Base-by-base conservation (phyloP, 2,888 invertebrate species). In the Orthosia gothica region DNA sequence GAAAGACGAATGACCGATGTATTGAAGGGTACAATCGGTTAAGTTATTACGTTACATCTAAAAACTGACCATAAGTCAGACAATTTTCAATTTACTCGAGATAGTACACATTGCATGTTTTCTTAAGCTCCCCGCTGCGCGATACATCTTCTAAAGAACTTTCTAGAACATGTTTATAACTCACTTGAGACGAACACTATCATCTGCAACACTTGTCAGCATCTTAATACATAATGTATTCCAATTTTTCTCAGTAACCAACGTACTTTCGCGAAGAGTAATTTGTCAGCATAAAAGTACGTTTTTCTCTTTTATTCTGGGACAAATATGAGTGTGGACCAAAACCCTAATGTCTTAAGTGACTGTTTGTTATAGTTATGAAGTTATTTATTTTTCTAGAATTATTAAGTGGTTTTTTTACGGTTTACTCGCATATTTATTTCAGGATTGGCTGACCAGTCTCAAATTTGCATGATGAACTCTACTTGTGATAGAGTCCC, bases 141-240 rank as follows among this genome's bases (percentile, higher is more conserved):
- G 12, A 79, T 82, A 20, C 55, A 66, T 82, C 79, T 59, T 73
- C 54, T 55, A 45, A 80, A 80, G 26, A 26, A 26, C 26, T 26
- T 26, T 26, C 4, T 4, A 26, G 26, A 26, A 26, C 26, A 26
- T 4, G 26, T 26, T 26, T 26, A 26, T 26, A 3, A 4, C 26
- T 26, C 83, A 26, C 81, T 3, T 2, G 85, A 81, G 83, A 85
- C 52, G 66, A 68, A 74, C 74, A 73, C n/a, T 81, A 81, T 83
- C 71, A 74, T 81, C 76, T 74, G 70, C 59, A 83, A 67, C 75
- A 80, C 68, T 73, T 83, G 85, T 83, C 85, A 84, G 73, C 85
- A 69, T 69, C 68, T 82, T 80, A 76, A 69, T 77, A 62, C 63
- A 58, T 83, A 85, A 77, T 84, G 59, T 77, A 67, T 63, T 73